Percentiles rank a stretch among this genome's conserved stretches.
These are phyloP conservation scores for Pomacea maculata DNA, from an alignment of 1,140 invertebrate species.

Conservation along the genomic window DNA sequence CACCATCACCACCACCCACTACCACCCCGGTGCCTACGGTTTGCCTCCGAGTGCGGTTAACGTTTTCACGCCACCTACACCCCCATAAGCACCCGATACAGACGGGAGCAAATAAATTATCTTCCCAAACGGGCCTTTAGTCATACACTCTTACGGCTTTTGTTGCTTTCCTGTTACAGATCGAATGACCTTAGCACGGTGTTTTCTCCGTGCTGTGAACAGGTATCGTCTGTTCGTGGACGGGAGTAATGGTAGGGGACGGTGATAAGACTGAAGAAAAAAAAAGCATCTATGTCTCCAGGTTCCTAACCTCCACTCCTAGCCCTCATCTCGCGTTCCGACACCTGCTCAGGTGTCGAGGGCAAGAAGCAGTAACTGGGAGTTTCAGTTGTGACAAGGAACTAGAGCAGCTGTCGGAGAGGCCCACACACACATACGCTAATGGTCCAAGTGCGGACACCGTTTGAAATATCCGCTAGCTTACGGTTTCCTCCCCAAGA, in stretches of 20 bases:
- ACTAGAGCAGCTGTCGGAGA: not conserved
- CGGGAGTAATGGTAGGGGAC: not conserved
- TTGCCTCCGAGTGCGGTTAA: too few species aligned
- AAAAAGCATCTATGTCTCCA: not conserved
- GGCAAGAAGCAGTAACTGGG: not conserved
- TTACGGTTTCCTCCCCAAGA: too few species aligned
- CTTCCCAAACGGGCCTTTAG: not conserved
- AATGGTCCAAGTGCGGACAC: too few species aligned
- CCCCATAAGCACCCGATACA: not conserved
- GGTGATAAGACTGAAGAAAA: not conserved
- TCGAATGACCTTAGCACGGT: not conserved
- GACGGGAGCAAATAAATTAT: not conserved
- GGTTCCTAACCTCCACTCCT: not conserved
- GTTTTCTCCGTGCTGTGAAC: not conserved
- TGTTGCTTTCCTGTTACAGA: not conserved
- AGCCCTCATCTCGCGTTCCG: not conserved
- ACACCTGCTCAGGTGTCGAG: not conserved
- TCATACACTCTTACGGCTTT: not conserved
- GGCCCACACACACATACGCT: too few species aligned
- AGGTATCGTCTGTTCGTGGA: not conserved
- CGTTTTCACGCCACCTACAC: not conserved
- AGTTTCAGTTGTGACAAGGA: not conserved
- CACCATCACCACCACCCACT: too few species aligned
- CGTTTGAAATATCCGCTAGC: too few species aligned
- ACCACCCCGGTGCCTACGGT: too few species aligned